Evolutionary conservation across 1,140 invertebrate species (phyloP).

Genomic region (Sweltsa coloradensis): DNA sequence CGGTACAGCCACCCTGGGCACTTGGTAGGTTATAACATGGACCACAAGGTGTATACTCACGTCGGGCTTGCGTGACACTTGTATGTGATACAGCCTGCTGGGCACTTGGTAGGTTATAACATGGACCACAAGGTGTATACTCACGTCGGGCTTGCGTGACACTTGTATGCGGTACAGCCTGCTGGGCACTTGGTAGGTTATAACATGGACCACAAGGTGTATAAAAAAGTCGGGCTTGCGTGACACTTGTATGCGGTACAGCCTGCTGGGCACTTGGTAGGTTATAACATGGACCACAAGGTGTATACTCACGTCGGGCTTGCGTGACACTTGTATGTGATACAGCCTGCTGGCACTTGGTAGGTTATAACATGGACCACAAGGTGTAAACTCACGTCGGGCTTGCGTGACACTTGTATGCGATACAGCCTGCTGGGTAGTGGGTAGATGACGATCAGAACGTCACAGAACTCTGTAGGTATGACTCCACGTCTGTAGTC

Average conservation of each 20-base stretch:
- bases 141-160: too few species aligned
- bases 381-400: conserved; percentile 47
- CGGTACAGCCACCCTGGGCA: too few species aligned
- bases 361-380: not conserved
- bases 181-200: too few species aligned
- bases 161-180: too few species aligned
- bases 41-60: conserved; percentile 40
- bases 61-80: conserved; percentile 72
- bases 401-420: conserved; percentile 72
- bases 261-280: conserved; percentile 75
- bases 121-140: too few species aligned
- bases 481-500: conserved; percentile 95
- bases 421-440: conserved; percentile 67
- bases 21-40: not conserved
- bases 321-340: conserved; percentile 71
- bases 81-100: conserved; percentile 67
- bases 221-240: conserved; percentile 79
- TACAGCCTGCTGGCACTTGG: conserved; percentile 68
- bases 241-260: conserved; percentile 72
- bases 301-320: conserved; percentile 55
- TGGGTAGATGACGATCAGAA: conserved; percentile 95
- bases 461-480: conserved; percentile 98
- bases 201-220: too few species aligned
- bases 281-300: conserved; percentile 68
- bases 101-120: conserved; percentile 91